phyloP scores from a whole-genome alignment of 64 coral and sea anemone species.

The Montipora efflorescens region DNA sequence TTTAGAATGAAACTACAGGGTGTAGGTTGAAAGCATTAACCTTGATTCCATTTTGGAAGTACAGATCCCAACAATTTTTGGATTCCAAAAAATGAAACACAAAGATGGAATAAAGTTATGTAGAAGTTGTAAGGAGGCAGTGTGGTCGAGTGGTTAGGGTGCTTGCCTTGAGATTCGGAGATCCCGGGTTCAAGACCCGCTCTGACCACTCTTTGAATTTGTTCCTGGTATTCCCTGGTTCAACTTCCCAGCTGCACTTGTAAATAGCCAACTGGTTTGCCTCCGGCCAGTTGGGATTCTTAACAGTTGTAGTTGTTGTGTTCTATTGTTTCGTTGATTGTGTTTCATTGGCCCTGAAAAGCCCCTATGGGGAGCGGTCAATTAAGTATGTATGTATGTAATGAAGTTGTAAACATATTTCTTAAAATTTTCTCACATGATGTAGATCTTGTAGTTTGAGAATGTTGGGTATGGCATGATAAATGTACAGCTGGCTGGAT shows the following conservation, averaged over 20 bases:
- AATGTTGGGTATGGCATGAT: neutral
- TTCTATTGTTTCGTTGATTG: too few relatives aligned
- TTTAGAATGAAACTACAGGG: neutral
- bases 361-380: too few relatives aligned
- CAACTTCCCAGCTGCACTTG: too few relatives aligned
- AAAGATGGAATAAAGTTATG: neutral
- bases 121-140: neutral
- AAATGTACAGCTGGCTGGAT: neutral
- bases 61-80: neutral
- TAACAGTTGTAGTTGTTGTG: too few relatives aligned
- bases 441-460: neutral
- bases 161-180: too few relatives aligned
- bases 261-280: too few relatives aligned
- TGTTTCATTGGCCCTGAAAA: too few relatives aligned
- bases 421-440: neutral
- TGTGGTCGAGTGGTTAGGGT: too few relatives aligned
- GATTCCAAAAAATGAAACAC: neutral
- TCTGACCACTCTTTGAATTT: too few relatives aligned
- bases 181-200: too few relatives aligned
- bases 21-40: neutral
- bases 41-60: neutral
- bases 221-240: too few relatives aligned
- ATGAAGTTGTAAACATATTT: neutral
- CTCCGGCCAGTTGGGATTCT: too few relatives aligned
- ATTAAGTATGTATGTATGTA: neutral